Evolutionary conservation across 2,888 invertebrate genomes (phyloP).

Genomic region (Elaeidobius kamerunicus): DNA sequence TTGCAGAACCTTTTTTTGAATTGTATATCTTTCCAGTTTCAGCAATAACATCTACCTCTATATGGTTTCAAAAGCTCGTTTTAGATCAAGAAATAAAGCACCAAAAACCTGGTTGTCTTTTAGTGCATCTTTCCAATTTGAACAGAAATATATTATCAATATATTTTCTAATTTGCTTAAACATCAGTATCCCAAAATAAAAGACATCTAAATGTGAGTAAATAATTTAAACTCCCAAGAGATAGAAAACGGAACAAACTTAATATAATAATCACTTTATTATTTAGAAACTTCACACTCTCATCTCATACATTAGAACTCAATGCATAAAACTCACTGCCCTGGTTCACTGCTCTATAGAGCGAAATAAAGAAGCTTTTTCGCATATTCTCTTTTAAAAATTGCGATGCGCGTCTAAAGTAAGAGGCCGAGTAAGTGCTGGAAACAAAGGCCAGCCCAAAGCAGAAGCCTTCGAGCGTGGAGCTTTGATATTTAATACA

Average conservation of each 20-base stretch:
- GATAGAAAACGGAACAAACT: background rate
- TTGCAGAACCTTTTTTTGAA: too few relatives aligned
- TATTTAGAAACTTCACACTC: background rate
- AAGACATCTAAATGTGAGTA: too few relatives aligned
- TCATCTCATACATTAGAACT: background rate
- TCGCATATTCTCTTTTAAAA: constrained; percentile 8
- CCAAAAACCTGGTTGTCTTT: too few relatives aligned
- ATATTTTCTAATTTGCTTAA: too few relatives aligned
- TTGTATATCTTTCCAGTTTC: too few relatives aligned
- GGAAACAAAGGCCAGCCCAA: constrained; percentile 10
- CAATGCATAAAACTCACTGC: background rate
- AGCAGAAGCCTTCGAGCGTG: constrained; percentile 5
- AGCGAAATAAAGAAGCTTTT: constrained; percentile 9
- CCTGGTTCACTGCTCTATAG: background rate
- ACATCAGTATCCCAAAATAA: too few relatives aligned
- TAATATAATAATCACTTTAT: background rate
- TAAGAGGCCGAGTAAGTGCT: constrained; percentile 8
- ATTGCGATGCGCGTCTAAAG: constrained; percentile 5
- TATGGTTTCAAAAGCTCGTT: too few relatives aligned
- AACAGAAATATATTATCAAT: too few relatives aligned
- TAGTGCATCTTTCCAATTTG: too few relatives aligned
- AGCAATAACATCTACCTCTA: too few relatives aligned
- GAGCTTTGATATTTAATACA: constrained; percentile 17
- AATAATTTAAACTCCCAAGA: too few relatives aligned
- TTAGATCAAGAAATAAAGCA: too few relatives aligned